Conservation (phyloP, 2,113 vertebrate genomes). For the Indri indri region DNA sequence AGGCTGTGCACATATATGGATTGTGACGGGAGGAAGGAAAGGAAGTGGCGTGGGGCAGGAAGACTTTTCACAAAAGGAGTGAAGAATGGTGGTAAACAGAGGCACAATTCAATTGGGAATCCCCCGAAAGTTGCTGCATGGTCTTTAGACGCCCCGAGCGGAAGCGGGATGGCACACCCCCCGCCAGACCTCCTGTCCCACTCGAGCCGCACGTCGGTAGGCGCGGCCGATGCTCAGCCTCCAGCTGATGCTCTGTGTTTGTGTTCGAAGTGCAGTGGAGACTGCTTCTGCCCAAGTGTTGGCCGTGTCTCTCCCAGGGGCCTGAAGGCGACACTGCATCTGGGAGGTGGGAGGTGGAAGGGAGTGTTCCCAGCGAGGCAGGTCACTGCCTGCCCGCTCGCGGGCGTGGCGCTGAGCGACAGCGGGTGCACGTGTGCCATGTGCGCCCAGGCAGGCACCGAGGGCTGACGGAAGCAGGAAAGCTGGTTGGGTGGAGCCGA, state of each 20-base stretch:
- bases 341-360: background rate
- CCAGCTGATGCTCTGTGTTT: background rate
- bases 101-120: background rate
- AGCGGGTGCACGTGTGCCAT: fast-evolving
- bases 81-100: background rate
- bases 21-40: background rate
- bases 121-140: background rate
- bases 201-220: background rate
- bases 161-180: background rate
- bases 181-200: background rate
- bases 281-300: background rate
- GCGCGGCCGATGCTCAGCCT: background rate
- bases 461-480: background rate
- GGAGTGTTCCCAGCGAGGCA: background rate
- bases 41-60: background rate
- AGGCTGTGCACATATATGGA: constrained; percentile 29
- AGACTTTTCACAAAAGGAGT: background rate
- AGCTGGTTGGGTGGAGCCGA: background rate
- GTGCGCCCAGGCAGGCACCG: background rate
- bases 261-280: background rate
- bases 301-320: background rate
- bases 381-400: background rate
- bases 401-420: background rate
- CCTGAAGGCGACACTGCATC: background rate
- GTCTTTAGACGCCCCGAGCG: background rate